Conservation (phyloP, 2,797 vertebrate species). For the Hydrolagus colliei region DNA sequence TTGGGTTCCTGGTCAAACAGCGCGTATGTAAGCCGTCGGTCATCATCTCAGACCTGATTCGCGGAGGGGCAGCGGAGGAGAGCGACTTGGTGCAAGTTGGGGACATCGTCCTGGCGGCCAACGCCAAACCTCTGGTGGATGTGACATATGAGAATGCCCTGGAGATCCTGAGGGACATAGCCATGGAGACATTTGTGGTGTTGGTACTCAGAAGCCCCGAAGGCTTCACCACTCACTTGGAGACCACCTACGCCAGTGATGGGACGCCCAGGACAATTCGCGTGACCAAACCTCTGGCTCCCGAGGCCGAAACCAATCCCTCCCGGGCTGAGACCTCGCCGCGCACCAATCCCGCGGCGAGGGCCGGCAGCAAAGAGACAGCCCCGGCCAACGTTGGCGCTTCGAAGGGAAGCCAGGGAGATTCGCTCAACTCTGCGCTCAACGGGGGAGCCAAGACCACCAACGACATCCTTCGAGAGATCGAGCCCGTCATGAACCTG, state of each 20-base stretch:
- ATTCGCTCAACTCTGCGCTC: slow-evolving; percentile 47
- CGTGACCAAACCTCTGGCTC: slow-evolving; percentile 72
- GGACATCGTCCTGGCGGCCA: slow-evolving; percentile 89
- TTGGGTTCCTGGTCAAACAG: slow-evolving; percentile 94
- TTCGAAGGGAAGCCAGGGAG: slow-evolving; percentile 48
- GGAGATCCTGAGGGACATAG: slow-evolving; percentile 81
- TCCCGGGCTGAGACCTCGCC: slow-evolving; percentile 52
- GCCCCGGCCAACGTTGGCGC: slow-evolving; percentile 51
- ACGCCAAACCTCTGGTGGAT: slow-evolving; percentile 88
- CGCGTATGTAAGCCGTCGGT: slow-evolving; percentile 85
- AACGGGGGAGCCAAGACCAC: slow-evolving; percentile 67
- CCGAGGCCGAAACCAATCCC: slow-evolving; percentile 58
- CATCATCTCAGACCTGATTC: slow-evolving; percentile 90
- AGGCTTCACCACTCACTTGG: slow-evolving; percentile 91
- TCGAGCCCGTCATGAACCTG: slow-evolving; percentile 80
- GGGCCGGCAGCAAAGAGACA: slow-evolving; percentile 49
- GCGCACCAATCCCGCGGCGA: slow-evolving; percentile 53
- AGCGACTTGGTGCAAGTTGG: slow-evolving; percentile 92
- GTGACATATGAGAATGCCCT: slow-evolving; percentile 81
- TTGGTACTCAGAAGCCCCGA: slow-evolving; percentile 89
- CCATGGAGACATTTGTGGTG: slow-evolving; percentile 81
- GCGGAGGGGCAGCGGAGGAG: slow-evolving; percentile 86
- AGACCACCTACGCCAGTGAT: slow-evolving; percentile 83
- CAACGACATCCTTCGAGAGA: slow-evolving; percentile 83
- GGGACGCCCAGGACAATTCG: slow-evolving; percentile 85